Evolutionary conservation across 2,113 vertebrate genomes (phyloP), one percentile per base, ranked within the genome.

Genomic region (Corydoras sp.): DNA sequence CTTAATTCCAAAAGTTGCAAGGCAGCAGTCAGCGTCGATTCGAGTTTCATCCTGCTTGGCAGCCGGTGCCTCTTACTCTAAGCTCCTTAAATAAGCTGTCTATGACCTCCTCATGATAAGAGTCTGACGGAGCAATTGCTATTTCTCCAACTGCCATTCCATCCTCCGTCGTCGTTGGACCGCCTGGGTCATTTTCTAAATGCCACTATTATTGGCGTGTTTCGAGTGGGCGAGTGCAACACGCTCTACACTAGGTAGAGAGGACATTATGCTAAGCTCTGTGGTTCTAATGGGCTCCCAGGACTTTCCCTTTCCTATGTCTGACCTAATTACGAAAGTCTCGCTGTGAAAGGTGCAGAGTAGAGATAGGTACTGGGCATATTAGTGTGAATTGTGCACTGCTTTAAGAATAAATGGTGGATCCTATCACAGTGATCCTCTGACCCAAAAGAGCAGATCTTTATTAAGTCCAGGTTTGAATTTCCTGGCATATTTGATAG

Each of bases 1-100:
- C 81, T 86, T 87, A 84, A 84, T 85, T 84, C 68, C 77, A 73
- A 68, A 65, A 80, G 75, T 80, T 48, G 73, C 67, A 67, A 79
- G 68, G 59, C 74, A 78, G 81, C 81, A 73, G 62, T 56, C 65
- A 64, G 61, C 61, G 72, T 62, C 58, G 69, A 69, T 66, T 70
- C 71, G 76, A 71, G 70, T 76, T 75, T 61, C 63, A 51, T 50
- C 55, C 48, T 24, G 51, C 70, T 77, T 73, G 68, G 61, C 50
- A 29, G 59, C 24, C 61, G 64, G 71, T 56, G 35, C 69, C 56
- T 78, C 74, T 77, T 70, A 65, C 62, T 68, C 35, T 80, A 79
- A 78, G 76, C 77, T 83, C 68, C 69, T 81, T 68, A 69, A 59
- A 74, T 65, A 76, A 78, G 68, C 49, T 29, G 31, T 74, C 72